phyloP scores from a whole-genome alignment of 2,113 vertebrate species.

The Cyprinus carpio region DNA sequence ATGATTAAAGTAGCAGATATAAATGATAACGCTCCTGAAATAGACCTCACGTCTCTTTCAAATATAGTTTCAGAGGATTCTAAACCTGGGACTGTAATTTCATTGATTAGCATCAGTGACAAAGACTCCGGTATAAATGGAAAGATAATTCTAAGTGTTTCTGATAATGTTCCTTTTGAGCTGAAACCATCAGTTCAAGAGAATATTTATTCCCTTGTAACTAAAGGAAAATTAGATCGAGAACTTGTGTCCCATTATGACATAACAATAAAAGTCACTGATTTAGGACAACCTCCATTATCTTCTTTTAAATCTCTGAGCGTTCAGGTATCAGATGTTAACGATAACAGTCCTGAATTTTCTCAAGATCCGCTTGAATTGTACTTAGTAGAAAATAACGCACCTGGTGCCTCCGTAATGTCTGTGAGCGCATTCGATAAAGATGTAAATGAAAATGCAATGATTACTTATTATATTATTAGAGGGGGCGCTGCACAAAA shows the following conservation, averaged over 20 bases:
- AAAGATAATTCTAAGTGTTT: constrained; percentile 62
- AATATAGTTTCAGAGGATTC: constrained; percentile 62
- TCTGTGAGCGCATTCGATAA: constrained; percentile 65
- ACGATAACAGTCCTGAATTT: constrained; percentile 69
- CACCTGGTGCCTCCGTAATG: constrained; percentile 59
- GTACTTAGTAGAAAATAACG: constrained; percentile 71
- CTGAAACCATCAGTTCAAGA: constrained; percentile 71
- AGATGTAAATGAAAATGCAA: constrained; percentile 67
- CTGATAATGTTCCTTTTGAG: constrained; percentile 63
- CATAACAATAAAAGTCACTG: constrained; percentile 63
- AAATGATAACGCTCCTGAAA: constrained; percentile 72
- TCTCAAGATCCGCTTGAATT: constrained; percentile 60
- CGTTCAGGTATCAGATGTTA: constrained; percentile 68
- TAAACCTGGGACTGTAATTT: constrained; percentile 68
- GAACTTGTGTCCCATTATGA: constrained; percentile 63
- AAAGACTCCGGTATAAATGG: constrained; percentile 65
- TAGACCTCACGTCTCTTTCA: constrained; percentile 70
- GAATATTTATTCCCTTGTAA: constrained; percentile 69
- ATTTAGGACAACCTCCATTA: constrained; percentile 65
- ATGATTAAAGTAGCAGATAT: constrained; percentile 66
- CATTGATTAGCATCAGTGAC: constrained; percentile 70
- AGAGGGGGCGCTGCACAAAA: constrained; percentile 21
- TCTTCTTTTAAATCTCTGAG: constrained; percentile 58
- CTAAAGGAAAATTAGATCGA: constrained; percentile 63
- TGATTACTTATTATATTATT: constrained; percentile 58